Base-by-base conservation (phyloP, 2,888 invertebrate species). In the Balanococcus diminutus region DNA sequence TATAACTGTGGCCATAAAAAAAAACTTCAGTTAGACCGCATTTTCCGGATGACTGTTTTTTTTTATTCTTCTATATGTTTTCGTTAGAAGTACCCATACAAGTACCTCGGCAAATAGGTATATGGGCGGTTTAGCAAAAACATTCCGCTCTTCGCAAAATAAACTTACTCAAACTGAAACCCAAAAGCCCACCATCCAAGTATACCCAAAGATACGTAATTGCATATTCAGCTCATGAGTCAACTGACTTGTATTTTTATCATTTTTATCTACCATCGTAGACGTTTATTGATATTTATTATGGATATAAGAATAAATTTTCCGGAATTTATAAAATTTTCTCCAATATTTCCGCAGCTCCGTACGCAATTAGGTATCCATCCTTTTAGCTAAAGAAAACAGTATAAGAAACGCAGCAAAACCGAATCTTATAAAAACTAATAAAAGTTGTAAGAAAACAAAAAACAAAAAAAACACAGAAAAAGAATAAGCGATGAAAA, bases 1-100 rank as follows among this genome's bases (percentile, higher is more conserved):
- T 11, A 28, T 67, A 67, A 67, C 67, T 67, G 61, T 6, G 28
- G 67, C 28, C 67, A 67, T 67, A 67, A 67, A 67, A 67, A 56
- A 56, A 67, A 67, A 25, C 28, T 67, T 67, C 67, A 67, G 67
- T 67, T 67, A 67, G 67, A 67, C 67, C 67, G 28, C 67, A 67
- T 67, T 67, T 67, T 67, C 67, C 67, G 28, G 67, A 67, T 67
- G 67, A 28, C 67, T 67, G 67, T 67, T 67, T 67, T 67, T 67
- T 67, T 67, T 67, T 67, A 67, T 67, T 67, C 67, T 67, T 67
- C 28, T 67, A 28, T 67, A 28, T 67, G 28, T 67, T 67, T 67
- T 67, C 67, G 28, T 67, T 67, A 25, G 2, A 28, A 67, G 67
- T 67, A 16, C 67, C 28, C 56, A 56, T 22, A 56, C 22, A 56